These are phyloP conservation scores for Vidua chalybeata DNA, from an alignment of 2,113 vertebrate genomes.

Conservation along the genomic window DNA sequence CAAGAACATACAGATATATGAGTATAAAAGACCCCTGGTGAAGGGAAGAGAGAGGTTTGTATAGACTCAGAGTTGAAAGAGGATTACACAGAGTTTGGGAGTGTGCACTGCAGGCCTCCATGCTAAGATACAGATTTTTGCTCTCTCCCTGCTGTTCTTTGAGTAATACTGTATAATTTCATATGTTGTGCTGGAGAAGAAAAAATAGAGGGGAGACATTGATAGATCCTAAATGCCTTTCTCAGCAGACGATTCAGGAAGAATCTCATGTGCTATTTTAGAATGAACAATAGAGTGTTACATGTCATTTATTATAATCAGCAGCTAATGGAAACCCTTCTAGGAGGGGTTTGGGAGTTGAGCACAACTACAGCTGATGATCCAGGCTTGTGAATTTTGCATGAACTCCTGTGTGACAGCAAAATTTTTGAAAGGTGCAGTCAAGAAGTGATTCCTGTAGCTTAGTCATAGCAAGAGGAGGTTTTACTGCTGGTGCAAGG, in stretches of 20 bases:
- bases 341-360: slow-evolving; percentile 5
- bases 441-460: not conserved
- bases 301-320: slow-evolving; percentile 60
- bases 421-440: slow-evolving; percentile 17
- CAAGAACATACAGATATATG: not conserved
- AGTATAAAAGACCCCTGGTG: not conserved
- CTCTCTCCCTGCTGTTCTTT: slow-evolving; percentile 14
- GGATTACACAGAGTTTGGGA: not conserved
- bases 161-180: slow-evolving; percentile 27
- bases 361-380: slow-evolving; percentile 36
- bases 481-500: not conserved
- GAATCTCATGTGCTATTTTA: slow-evolving; percentile 52
- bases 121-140: not conserved
- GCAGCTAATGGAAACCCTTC: slow-evolving; percentile 49
- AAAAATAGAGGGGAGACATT: slow-evolving; percentile 25
- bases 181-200: slow-evolving; percentile 14
- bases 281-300: slow-evolving; percentile 55
- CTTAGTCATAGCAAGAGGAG: not conserved
- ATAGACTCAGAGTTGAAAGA: not conserved
- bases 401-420: slow-evolving; percentile 47
- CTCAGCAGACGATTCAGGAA: slow-evolving; percentile 25
- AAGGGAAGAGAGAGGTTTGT: not conserved
- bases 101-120: not conserved
- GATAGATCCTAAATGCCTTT: slow-evolving; percentile 51
- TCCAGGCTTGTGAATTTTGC: slow-evolving; percentile 64